Base-by-base conservation (phyloP, 2,797 vertebrate genomes). In the Neostethus bicornis region DNA sequence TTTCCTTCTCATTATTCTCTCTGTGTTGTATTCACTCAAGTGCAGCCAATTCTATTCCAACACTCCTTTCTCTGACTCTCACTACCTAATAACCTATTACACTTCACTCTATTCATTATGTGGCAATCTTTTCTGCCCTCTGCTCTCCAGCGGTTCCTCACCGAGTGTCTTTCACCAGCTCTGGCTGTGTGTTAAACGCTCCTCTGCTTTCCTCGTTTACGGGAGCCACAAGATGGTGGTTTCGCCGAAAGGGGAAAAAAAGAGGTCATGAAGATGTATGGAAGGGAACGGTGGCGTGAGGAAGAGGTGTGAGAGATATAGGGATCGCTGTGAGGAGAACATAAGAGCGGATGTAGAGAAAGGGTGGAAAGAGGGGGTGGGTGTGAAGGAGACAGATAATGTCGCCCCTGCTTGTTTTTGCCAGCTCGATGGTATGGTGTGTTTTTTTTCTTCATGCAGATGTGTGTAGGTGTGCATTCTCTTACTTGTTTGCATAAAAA, bases 21-120 rank as follows among this genome's bases (percentile, higher is more conserved):
- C 68, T 42, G 47, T 66, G 67, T 61, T 75, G 70, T 63, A 82
- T 69, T 75, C 72, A 72, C 63, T 85, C 62, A 55, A 85, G 85
- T 87, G 80, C 66, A 1, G 69, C 80, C 52, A 46, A 83, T 78
- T 84, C 81, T 74, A 81, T 81, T 77, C 75, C 65, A 65, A 42
- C 64, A 20, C 51, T 79, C 66, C 61, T 68, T 53, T 69, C 64
- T 37, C 58, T 55, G 71, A 66, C 73, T 76, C 74, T 81, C 75
- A 43, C 78, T 51, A 77, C 80, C 79, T 82, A 78, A 81, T 85
- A 85, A 86, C 73, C 83, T 83, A 82, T 85, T 86, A 82, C 76
- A 84, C 85, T 77, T 80, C 69, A 82, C 60, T 69, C 75, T 77
- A 54, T 86, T 87, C 79, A 85, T 88, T 77, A 82, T 44, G 42